These are phyloP conservation scores for Nixonia krombeini DNA, from an alignment of 1,140 invertebrate species.

Conservation along the genomic window DNA sequence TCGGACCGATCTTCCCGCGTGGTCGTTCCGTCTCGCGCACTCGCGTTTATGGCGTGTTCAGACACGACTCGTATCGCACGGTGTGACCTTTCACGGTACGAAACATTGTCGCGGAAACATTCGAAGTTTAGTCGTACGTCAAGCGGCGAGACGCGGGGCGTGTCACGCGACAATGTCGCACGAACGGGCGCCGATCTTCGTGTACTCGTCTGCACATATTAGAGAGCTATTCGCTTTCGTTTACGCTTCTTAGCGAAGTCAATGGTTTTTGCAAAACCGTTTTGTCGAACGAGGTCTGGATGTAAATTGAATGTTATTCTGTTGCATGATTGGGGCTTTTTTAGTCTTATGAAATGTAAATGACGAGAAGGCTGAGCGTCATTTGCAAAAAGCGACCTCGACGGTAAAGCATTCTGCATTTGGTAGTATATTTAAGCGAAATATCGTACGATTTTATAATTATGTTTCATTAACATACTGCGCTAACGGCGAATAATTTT, in stretches of 20 bases:
- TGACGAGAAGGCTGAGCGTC: slow-evolving; percentile 20
- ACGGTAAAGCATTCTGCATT: slow-evolving; percentile 28
- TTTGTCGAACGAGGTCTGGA: background rate
- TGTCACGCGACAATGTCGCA: slow-evolving; percentile 9
- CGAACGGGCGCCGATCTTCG: background rate
- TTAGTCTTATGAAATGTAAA: slow-evolving; percentile 20
- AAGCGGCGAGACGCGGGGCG: slow-evolving; percentile 4
- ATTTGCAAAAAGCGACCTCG: slow-evolving; percentile 41
- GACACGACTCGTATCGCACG: slow-evolving; percentile 1
- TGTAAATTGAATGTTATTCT: slow-evolving; percentile 11
- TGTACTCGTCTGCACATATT: background rate
- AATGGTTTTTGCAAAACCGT: background rate
- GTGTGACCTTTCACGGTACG: slow-evolving; percentile 18
- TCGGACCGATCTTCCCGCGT: slow-evolving; percentile 4
- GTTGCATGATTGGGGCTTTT: slow-evolving; percentile 20
- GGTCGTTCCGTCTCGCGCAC: background rate
- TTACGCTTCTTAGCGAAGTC: background rate
- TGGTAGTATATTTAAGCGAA: background rate
- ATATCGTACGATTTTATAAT: no score
- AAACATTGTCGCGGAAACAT: slow-evolving; percentile 20
- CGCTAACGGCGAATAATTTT: no score
- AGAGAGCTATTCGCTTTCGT: background rate
- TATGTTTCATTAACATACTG: no score
- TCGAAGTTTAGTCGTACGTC: slow-evolving; percentile 22
- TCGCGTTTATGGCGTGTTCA: slow-evolving; percentile 20